Evolutionary conservation across 64 coral and sea anemone species (phyloP), one percentile per base, ranked within the genome.

Genomic region (Pachyseris speciosa): DNA sequence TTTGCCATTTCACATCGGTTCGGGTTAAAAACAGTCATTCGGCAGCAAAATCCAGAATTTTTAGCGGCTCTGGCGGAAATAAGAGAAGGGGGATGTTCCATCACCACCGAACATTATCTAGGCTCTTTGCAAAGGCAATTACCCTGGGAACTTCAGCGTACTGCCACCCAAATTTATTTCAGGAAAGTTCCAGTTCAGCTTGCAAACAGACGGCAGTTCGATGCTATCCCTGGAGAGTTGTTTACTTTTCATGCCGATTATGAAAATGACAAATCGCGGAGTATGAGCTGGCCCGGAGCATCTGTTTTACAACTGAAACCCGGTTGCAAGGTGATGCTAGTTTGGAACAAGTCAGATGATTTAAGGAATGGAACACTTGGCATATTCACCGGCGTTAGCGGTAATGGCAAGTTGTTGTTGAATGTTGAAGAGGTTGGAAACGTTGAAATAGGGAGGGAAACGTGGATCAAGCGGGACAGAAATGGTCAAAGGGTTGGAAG

Each of bases 31-130:
- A 47, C 24, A 72, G 52, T 89, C 34, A 89, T 89, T 31, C 49
- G 72, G 43, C 87, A 89, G 55, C 69, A 61, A 64, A 78, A 37
- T 37, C 47, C n/a, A n/a, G n/a, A 76, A 61, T 89, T 89, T 67
- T 38, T 76, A 28, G 70, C 53, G 17, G 51, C 71, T 36, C 22
- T 75, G 37, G 31, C 44, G 52, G 44, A 89, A 26, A 74, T 65
- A 67, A n/a, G n/a, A n/a, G n/a, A n/a, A n/a, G n/a, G n/a, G n/a
- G n/a, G n/a, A n/a, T n/a, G n/a, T n/a, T n/a, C n/a, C n/a, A n/a
- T n/a, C n/a, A n/a, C n/a, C n/a, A n/a, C n/a, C n/a, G n/a, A n/a
- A n/a, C n/a, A n/a, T n/a, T n/a, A n/a, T n/a, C n/a, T n/a, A n/a
- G n/a, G n/a, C n/a, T n/a, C n/a, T n/a, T n/a, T n/a, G n/a, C n/a